Conservation (phyloP, 2,113 vertebrate species). For the Meleagris gallopavo region DNA sequence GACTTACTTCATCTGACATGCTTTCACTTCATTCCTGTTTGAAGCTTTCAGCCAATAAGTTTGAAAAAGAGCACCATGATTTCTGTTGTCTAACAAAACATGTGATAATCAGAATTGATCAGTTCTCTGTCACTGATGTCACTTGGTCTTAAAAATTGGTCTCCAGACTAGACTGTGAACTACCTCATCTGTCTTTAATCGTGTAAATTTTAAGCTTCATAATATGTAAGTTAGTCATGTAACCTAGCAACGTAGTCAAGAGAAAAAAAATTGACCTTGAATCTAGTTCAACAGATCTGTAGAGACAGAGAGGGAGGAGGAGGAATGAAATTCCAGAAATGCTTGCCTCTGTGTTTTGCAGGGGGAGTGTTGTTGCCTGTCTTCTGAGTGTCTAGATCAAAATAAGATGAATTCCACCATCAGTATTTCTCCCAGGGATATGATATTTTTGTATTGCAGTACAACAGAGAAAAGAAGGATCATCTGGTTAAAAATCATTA, state of each 20-base stretch:
- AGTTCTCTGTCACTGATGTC: not conserved
- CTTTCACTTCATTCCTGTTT: not conserved
- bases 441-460: not conserved
- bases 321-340: not conserved
- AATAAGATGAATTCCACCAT: not conserved
- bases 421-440: not conserved
- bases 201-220: not conserved
- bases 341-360: not conserved
- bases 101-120: not conserved
- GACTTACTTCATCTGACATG: not conserved
- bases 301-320: not conserved
- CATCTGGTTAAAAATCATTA: not conserved
- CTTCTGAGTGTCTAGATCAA: not conserved
- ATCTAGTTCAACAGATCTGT: not conserved
- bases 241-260: not conserved
- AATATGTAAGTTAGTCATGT: not conserved
- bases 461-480: not conserved
- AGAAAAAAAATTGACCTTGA: not conserved
- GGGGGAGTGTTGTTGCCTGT: not conserved
- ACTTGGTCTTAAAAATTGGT: not conserved
- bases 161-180: too few species aligned
- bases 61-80: not conserved
- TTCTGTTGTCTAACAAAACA: not conserved
- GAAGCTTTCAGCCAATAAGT: not conserved
- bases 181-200: not conserved